Percentiles rank a stretch among this genome's conserved stretches.
Evolutionary conservation across 2,888 invertebrate genomes (phyloP).

Genomic region (Drosophila dives): DNA sequence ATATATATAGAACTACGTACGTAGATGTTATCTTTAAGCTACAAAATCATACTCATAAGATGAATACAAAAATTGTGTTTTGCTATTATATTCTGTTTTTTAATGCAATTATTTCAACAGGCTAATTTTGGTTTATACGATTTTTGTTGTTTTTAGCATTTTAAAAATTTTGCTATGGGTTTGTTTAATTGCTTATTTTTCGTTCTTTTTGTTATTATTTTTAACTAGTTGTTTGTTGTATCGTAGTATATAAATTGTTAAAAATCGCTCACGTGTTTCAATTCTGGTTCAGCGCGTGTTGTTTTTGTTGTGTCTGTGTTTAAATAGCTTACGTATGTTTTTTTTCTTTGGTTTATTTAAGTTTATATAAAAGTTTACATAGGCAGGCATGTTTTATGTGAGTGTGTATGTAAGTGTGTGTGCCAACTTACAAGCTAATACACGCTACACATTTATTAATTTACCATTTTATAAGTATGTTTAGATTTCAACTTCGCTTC

Average conservation of each 20-base stretch:
- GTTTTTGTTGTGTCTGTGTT: conserved; percentile 23
- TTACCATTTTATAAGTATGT: conserved; percentile 69
- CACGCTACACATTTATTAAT: conserved; percentile 78
- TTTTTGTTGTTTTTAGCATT: conserved; percentile 45
- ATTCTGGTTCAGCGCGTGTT: conserved; percentile 65
- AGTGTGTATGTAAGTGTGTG: conserved; percentile 33
- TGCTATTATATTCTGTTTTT: conserved; percentile 22
- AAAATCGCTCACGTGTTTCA: conserved; percentile 70
- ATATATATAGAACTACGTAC: conserved; percentile 67
- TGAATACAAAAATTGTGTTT: conserved; percentile 61
- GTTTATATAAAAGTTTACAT: conserved; percentile 70
- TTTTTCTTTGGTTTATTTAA: conserved; percentile 60
- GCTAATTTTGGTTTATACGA: conserved; percentile 60
- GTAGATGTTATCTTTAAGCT: conserved; percentile 74
- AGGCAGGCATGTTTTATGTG: conserved; percentile 63
- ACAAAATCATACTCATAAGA: conserved; percentile 75
- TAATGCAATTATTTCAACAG: conserved; percentile 60
- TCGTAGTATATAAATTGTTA: conserved; percentile 71
- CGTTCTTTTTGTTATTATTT: conserved; percentile 32
- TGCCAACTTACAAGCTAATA: conserved; percentile 70
- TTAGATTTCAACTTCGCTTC: conserved; percentile 36
- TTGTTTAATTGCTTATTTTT: conserved; percentile 74
- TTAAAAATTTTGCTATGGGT: conserved; percentile 79
- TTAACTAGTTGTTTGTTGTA: conserved; percentile 63
- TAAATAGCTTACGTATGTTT: conserved; percentile 63